Evolutionary conservation across 2,113 vertebrate genomes (phyloP).

Genomic region (Actinemys pallida): DNA sequence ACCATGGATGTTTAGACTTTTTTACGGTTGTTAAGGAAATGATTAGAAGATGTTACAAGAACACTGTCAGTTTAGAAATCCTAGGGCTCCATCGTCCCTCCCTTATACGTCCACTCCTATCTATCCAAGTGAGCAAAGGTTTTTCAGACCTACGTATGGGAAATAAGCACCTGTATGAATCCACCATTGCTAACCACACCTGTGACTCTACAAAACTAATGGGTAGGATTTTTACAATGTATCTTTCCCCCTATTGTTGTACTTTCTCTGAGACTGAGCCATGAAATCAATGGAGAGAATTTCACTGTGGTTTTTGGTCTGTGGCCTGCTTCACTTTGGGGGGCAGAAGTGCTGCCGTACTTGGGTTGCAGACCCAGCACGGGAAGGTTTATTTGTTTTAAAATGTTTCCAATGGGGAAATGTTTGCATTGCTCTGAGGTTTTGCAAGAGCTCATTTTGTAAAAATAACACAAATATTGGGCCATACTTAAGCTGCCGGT

Average conservation of each 20-base stretch:
- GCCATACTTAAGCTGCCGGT: slow-evolving; percentile 51
- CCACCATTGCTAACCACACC: not conserved
- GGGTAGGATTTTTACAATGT: slow-evolving; percentile 19
- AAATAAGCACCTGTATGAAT: not conserved
- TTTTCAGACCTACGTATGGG: fast-evolving
- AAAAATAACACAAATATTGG: slow-evolving; percentile 57
- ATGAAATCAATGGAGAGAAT: not conserved
- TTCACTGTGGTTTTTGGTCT: slow-evolving; percentile 31
- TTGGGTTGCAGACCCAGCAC: not conserved
- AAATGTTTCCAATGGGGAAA: slow-evolving; percentile 45
- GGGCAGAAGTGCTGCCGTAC: slow-evolving; percentile 35
- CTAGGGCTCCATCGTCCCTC: not conserved
- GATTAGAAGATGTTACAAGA: not conserved
- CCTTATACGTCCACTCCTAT: not conserved
- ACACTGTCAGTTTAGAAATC: not conserved
- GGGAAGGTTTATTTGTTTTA: slow-evolving; percentile 63
- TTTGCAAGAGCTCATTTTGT: slow-evolving; percentile 57
- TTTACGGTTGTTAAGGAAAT: slow-evolving; percentile 13
- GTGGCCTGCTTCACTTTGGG: not conserved
- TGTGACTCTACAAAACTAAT: not conserved
- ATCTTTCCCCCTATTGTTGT: slow-evolving; percentile 12
- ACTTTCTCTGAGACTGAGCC: not conserved
- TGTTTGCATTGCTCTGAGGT: slow-evolving; percentile 64
- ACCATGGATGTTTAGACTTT: not conserved
- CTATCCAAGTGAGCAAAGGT: fast-evolving